Conservation (phyloP, 2,113 vertebrate genomes). For the Halichoerus grypus region DNA sequence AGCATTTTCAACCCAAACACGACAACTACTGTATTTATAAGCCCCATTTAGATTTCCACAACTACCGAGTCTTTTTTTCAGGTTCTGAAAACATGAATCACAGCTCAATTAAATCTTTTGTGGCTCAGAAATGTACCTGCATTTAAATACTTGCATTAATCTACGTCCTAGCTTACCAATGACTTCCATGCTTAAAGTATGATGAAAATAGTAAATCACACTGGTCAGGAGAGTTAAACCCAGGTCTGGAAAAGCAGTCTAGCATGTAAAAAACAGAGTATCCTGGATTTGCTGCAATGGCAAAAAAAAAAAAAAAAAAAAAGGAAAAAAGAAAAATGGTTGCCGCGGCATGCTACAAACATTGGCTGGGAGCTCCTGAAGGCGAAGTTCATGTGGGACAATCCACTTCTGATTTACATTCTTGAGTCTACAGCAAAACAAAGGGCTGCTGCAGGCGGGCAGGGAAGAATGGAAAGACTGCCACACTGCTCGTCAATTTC, state of each 20-base stretch:
- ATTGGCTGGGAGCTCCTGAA: neutral
- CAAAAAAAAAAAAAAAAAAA: too few species aligned
- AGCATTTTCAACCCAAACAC: neutral
- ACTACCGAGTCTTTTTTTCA: neutral
- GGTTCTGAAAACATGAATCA: conserved; percentile 60
- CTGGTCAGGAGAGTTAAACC: neutral
- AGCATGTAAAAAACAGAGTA: neutral
- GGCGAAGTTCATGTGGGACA: neutral
- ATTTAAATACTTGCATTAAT: neutral
- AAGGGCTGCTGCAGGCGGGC: conserved; percentile 67
- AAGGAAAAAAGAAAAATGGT: neutral
- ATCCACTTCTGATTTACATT: conserved; percentile 60
- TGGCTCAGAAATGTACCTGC: conserved; percentile 17
- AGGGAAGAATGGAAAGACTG: conserved; percentile 67
- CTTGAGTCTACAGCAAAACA: conserved; percentile 73
- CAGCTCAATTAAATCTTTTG: neutral
- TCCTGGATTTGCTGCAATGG: neutral
- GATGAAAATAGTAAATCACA: neutral
- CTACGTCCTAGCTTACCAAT: neutral
- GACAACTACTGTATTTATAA: neutral
- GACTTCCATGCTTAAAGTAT: neutral
- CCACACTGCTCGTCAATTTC: conserved; percentile 71
- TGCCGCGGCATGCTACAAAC: neutral
- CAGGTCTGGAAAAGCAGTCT: neutral
- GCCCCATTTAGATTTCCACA: neutral